These are phyloP conservation scores for Cheilosia scutellata DNA, from an alignment of 2,888 invertebrate genomes.

Conservation along the genomic window DNA sequence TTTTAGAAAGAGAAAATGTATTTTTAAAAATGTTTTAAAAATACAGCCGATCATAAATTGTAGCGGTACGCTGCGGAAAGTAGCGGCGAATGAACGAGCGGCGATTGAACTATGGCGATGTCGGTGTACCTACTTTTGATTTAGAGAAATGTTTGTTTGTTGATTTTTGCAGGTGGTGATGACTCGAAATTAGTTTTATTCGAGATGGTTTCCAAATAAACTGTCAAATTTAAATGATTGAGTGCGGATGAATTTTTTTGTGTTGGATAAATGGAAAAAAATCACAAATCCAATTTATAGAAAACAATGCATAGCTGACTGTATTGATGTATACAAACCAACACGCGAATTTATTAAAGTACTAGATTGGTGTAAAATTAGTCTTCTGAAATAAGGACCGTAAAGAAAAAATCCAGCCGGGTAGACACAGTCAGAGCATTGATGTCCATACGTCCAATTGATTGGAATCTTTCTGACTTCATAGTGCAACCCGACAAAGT, in stretches of 20 bases:
- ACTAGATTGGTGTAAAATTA: too few relatives aligned
- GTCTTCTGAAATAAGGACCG: too few relatives aligned
- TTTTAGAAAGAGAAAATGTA: slow-evolving; percentile 19
- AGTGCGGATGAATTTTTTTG: background rate
- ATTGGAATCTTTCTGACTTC: too few relatives aligned
- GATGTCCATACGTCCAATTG: too few relatives aligned
- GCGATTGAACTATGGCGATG: background rate
- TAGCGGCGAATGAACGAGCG: background rate
- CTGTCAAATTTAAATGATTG: background rate
- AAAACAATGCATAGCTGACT: too few relatives aligned
- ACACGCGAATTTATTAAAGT: too few relatives aligned
- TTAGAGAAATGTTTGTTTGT: slow-evolving; percentile 2
- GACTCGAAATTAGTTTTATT: background rate
- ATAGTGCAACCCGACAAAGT: too few relatives aligned
- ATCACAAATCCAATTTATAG: too few relatives aligned
- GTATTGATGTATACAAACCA: too few relatives aligned
- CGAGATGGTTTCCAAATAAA: background rate
- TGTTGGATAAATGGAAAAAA: too few relatives aligned
- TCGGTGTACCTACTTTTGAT: slow-evolving; percentile 1
- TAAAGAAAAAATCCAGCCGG: too few relatives aligned
- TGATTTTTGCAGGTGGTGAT: background rate
- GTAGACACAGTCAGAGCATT: too few relatives aligned
- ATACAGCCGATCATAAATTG: slow-evolving; percentile 5
- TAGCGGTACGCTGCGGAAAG: background rate
- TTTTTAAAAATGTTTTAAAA: slow-evolving; percentile 36